Evolutionary conservation across 2,888 invertebrate genomes (phyloP).

Genomic region (Dione juno): DNA sequence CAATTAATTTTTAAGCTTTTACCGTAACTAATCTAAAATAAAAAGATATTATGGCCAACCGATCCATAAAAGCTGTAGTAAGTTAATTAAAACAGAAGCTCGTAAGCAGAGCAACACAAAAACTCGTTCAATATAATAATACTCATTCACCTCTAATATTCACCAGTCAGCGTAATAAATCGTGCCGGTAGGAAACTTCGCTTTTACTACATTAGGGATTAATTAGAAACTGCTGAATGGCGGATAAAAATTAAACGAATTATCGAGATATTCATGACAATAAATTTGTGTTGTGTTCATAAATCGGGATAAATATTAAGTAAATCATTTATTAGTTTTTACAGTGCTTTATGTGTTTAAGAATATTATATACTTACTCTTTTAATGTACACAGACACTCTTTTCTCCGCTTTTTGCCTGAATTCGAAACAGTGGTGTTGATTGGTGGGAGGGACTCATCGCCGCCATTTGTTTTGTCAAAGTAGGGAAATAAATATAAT

Average conservation of each 20-base stretch:
- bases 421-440: too few species aligned
- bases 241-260: not conserved
- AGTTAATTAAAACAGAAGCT: slow-evolving; percentile 14
- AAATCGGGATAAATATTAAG: not conserved
- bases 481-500: too few species aligned
- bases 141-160: slow-evolving; percentile 15
- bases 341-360: not conserved
- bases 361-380: too few species aligned
- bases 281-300: not conserved
- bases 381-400: too few species aligned
- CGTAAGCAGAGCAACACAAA: not conserved
- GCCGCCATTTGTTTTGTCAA: too few species aligned
- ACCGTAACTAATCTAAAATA: not conserved
- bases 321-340: not conserved
- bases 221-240: slow-evolving; percentile 26
- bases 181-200: not conserved
- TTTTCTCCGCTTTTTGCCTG: too few species aligned
- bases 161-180: slow-evolving; percentile 22
- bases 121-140: slow-evolving; percentile 15
- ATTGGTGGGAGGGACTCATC: too few species aligned
- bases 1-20: too few species aligned
- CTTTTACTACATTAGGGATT: slow-evolving; percentile 22
- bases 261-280: not conserved
- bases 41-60: not conserved
- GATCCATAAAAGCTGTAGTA: slow-evolving; percentile 4